Evolutionary conservation across 2,113 vertebrate species (phyloP).

Genomic region (Cnemophilus loriae): DNA sequence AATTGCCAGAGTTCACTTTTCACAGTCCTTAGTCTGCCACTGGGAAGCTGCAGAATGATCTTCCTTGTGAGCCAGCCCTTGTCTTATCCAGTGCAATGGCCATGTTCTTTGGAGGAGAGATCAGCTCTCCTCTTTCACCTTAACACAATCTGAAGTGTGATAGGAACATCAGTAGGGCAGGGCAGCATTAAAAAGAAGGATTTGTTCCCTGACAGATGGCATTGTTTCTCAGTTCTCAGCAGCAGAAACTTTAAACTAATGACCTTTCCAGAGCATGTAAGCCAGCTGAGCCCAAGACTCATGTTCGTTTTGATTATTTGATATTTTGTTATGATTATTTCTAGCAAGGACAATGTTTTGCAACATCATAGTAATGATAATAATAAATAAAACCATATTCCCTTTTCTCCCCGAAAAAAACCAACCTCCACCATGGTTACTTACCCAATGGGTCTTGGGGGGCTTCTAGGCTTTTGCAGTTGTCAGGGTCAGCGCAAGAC

Average conservation of each 20-base stretch:
- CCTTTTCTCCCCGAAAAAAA: accelerated
- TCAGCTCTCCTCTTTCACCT: neutral
- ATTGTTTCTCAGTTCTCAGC: neutral
- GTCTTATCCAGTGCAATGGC: neutral
- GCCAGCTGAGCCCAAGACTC: neutral
- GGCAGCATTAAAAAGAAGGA: neutral
- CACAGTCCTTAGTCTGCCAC: neutral
- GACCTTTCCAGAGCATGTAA: neutral
- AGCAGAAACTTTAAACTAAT: constrained; percentile 7
- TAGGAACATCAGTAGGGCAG: neutral
- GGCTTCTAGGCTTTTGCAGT: neutral
- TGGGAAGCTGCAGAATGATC: neutral
- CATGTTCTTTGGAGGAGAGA: neutral
- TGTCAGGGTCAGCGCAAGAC: neutral
- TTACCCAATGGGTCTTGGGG: neutral
- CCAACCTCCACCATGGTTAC: neutral
- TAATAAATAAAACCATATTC: neutral
- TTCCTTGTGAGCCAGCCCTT: neutral
- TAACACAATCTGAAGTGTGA: neutral
- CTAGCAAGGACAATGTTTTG: neutral
- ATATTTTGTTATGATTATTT: neutral
- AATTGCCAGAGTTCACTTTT: neutral
- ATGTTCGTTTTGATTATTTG: neutral
- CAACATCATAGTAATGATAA: neutral
- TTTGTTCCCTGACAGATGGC: neutral